phyloP scores from a whole-genome alignment of 2,888 invertebrate genomes.

The Hydroisotoma schaefferi region DNA sequence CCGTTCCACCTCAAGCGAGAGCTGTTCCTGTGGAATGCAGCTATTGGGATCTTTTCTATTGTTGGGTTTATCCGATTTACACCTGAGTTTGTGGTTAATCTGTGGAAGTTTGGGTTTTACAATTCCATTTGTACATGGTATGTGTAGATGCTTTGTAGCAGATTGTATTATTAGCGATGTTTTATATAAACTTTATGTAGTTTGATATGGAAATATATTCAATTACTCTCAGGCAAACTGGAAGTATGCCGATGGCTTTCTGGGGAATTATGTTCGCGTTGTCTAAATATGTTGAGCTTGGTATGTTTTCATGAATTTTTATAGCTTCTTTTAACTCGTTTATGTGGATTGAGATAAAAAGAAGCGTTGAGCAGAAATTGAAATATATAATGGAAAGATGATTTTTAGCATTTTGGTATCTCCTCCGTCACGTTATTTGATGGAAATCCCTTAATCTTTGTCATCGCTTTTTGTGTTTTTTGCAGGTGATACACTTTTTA shows the following conservation, averaged over 20 bases:
- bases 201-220: no score
- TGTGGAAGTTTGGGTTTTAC: not conserved
- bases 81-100: slow-evolving; percentile 1
- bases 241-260: slow-evolving; percentile 3
- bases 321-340: not conserved
- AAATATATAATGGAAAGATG: no score
- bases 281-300: slow-evolving; percentile 11
- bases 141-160: no score
- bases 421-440: no score
- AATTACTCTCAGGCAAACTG: not conserved
- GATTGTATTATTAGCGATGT: no score
- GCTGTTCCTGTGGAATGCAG: slow-evolving; percentile 14
- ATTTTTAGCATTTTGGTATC: no score
- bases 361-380: no score
- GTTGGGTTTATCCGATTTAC: slow-evolving; percentile 6
- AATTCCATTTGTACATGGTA: slow-evolving; percentile 2
- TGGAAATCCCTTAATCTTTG: no score
- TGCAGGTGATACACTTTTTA: slow-evolving; percentile 11
- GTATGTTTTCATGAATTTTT: not conserved
- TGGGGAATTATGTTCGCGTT: not conserved
- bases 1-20: not conserved
- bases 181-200: not conserved
- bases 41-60: slow-evolving; percentile 11
- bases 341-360: no score
- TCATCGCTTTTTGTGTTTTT: no score